These are phyloP conservation scores for Chrysina gloriosa DNA, from an alignment of 2,888 invertebrate species.

Conservation along the genomic window DNA sequence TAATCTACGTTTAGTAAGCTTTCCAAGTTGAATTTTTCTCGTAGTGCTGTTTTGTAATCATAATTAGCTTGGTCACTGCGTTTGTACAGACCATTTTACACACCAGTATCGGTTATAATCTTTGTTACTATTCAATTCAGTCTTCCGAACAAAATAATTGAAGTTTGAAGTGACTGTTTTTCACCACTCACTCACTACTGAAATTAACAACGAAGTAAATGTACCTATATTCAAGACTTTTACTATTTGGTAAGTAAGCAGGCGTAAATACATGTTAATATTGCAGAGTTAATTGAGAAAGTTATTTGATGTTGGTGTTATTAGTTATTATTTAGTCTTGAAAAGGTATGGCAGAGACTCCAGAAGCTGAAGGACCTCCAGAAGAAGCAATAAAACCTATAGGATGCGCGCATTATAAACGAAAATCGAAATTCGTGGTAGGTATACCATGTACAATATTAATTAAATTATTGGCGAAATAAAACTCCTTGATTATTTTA, in stretches of 20 bases:
- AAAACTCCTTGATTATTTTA: conserved; percentile 19
- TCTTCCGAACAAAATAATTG: too few species aligned
- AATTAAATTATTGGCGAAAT: background rate
- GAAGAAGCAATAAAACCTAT: conserved; percentile 67
- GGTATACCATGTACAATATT: conserved; percentile 62
- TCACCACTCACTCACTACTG: too few species aligned
- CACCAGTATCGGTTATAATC: too few species aligned
- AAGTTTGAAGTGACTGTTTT: too few species aligned
- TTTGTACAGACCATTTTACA: too few species aligned
- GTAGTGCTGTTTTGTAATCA: too few species aligned
- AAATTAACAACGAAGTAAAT: background rate
- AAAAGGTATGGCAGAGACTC: conserved; percentile 55
- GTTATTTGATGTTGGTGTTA: conserved; percentile 5
- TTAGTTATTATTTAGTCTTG: conserved; percentile 12
- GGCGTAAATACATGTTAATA: background rate
- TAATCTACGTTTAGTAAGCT: too few species aligned
- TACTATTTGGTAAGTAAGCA: conserved; percentile 7
- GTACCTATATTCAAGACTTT: background rate
- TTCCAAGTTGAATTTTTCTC: too few species aligned
- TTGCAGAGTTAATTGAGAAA: conserved; percentile 5
- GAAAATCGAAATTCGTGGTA: conserved; percentile 88
- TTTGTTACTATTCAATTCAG: too few species aligned
- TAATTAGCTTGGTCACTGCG: too few species aligned
- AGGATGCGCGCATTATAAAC: conserved; percentile 86
- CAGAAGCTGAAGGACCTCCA: conserved; percentile 60